These are phyloP conservation scores for Latrodectus hesperus DNA, from an alignment of 2,888 invertebrate species.

Conservation along the genomic window DNA sequence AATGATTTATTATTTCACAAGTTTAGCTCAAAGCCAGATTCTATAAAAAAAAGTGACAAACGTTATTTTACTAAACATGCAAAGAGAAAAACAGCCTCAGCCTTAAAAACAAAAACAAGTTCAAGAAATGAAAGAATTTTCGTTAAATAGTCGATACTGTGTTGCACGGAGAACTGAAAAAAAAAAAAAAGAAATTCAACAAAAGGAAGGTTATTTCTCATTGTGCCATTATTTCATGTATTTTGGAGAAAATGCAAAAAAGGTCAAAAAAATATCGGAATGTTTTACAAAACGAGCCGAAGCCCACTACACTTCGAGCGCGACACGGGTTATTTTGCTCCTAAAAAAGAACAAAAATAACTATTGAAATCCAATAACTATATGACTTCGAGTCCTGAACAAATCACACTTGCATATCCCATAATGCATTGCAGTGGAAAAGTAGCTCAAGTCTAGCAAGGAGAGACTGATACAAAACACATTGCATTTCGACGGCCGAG, in stretches of 20 bases:
- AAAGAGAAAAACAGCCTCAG: not conserved
- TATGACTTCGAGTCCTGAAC: conserved; percentile 45
- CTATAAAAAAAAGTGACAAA: not conserved
- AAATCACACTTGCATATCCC: conserved; percentile 68
- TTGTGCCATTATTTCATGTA: conserved; percentile 36
- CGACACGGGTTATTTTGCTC: conserved; percentile 48
- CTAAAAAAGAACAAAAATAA: conserved; percentile 8
- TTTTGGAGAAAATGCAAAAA: conserved; percentile 23
- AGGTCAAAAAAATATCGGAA: conserved; percentile 14
- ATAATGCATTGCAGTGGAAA: conserved; percentile 23
- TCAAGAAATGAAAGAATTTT: not conserved
- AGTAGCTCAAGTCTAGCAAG: not conserved
- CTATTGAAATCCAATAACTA: conserved; percentile 67
- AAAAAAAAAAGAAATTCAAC: not conserved
- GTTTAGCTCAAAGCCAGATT: not conserved
- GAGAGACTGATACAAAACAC: conserved; percentile 47
- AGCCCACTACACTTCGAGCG: not conserved
- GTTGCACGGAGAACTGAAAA: not conserved
- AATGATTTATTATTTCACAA: no score
- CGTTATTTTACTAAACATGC: not conserved
- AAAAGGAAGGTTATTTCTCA: conserved; percentile 25
- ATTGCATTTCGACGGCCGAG: conserved; percentile 28
- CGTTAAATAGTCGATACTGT: conserved; percentile 7
- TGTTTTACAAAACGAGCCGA: conserved; percentile 39
- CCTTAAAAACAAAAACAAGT: not conserved